phyloP scores from a whole-genome alignment of 2,888 invertebrate genomes.

The Aplocera efformata region DNA sequence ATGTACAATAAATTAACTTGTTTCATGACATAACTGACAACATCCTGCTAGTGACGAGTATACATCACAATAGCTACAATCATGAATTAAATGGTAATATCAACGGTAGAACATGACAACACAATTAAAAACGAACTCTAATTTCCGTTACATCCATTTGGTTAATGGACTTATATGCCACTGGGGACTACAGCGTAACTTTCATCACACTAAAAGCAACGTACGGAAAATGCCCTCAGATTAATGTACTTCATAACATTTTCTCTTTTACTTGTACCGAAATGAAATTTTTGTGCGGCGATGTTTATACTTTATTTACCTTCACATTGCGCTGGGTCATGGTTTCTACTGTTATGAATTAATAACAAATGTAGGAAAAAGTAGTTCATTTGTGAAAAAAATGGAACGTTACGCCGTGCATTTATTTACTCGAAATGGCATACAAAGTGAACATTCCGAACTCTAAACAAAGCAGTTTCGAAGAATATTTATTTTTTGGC shows the following conservation, averaged over 20 bases:
- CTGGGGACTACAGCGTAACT: conserved; percentile 68
- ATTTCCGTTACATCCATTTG: conserved; percentile 73
- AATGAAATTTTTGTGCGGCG: conserved; percentile 25
- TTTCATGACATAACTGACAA: conserved; percentile 39
- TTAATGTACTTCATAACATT: conserved; percentile 71
- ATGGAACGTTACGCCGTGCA: conserved; percentile 1
- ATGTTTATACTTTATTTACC: conserved; percentile 17
- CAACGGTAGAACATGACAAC: conserved; percentile 63
- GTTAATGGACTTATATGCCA: conserved; percentile 75
- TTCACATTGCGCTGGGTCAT: conserved; percentile 8
- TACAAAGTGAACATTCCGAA: conserved; percentile 10
- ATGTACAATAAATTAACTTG: conserved; percentile 41
- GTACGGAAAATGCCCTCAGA: conserved; percentile 71
- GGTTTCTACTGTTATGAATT: conserved; percentile 12
- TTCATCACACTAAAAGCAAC: conserved; percentile 78
- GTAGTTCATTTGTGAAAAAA: not conserved
- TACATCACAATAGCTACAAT: conserved; percentile 43
- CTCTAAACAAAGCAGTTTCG: conserved; percentile 13
- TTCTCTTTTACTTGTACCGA: conserved; percentile 40
- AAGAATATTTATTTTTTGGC: conserved; percentile 31
- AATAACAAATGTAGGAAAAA: conserved; percentile 1
- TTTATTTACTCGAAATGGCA: conserved; percentile 7
- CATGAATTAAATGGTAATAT: conserved; percentile 57
- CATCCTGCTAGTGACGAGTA: conserved; percentile 21
- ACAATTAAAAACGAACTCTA: conserved; percentile 75